Base-by-base conservation (phyloP, 2,888 invertebrate genomes). In the Serripes groenlandicus region DNA sequence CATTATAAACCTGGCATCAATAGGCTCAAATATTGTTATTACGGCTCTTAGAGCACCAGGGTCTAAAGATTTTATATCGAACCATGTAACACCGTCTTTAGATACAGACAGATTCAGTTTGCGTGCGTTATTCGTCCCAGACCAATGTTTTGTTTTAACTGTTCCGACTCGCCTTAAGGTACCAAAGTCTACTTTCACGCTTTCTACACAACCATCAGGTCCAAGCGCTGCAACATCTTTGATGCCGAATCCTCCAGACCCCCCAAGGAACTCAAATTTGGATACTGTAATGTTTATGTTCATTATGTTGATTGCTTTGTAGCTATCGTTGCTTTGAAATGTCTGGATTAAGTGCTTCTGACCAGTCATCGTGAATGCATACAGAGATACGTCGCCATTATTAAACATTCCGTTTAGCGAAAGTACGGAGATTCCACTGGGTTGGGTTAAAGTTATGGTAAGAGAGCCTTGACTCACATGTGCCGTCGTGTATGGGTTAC, bases 61-160 rank as follows among this genome's bases (percentile, higher is more conserved):
- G 15, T 88, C 83, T 23, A 90, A 74, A 0, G 58, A 37, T 21
- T 73, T 60, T 3, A 83, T 70, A 9, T 64, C 60, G 3, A 30
- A 71, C 89, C 89, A 90, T 0, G 69, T 78, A 0, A 54, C 26
- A 4, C 85, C 83, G 62, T 89, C 85, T 11, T 35, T 26, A 11
- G 90, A 90, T n/a, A 80, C 71, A 32, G 75, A 54, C n/a, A 90
- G 58, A 18, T 64, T 72, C n/a, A 86, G 49, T 11, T 74, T 54
- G 18, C 64, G 37, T 3, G 86, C 84, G 42, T 66, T 66, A 26
- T 82, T 78, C 9, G 73, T 60, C 21, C 90, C 89, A 1, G 89
- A 83, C 90, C 89, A 89, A 58, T 89, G 88, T 0, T 89, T 75
- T 3, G 89, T 85, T 26, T 87, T 74, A 18, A 90, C 77, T 0